Percentiles rank a stretch among this genome's conserved stretches.
phyloP scores from a whole-genome alignment of 1,140 invertebrate species.

The Zaprionus capensis region DNA sequence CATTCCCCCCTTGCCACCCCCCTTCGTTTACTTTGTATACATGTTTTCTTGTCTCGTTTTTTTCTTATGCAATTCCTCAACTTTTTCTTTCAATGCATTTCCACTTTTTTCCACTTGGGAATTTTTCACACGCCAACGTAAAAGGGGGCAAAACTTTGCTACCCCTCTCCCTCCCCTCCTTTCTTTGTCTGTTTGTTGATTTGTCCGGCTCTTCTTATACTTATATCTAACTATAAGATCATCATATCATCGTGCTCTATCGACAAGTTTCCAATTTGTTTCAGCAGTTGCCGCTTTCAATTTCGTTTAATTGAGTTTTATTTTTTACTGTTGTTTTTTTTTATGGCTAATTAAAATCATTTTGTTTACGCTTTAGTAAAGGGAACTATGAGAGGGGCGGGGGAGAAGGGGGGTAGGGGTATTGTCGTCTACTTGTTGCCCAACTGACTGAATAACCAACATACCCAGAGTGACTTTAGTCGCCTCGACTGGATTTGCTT shows the following conservation, averaged over 20 bases:
- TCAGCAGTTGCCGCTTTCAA: slow-evolving; percentile 55
- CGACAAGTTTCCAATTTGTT: slow-evolving; percentile 68
- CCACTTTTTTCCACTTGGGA: slow-evolving; percentile 21
- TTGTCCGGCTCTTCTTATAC: slow-evolving; percentile 11
- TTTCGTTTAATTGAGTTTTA: slow-evolving; percentile 66
- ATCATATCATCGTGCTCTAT: slow-evolving; percentile 40
- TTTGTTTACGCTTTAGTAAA: slow-evolving; percentile 28
- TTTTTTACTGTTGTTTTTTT: slow-evolving; percentile 24
- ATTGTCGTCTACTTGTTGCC: slow-evolving; percentile 32
- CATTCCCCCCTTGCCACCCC: not conserved
- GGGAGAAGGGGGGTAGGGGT: not conserved
- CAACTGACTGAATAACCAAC: slow-evolving; percentile 28
- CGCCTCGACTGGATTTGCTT: slow-evolving; percentile 24
- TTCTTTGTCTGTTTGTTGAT: not conserved
- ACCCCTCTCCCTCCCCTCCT: not conserved
- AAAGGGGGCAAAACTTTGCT: slow-evolving; percentile 36
- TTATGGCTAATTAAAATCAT: slow-evolving; percentile 51
- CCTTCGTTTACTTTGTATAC: not conserved
- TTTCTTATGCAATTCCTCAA: slow-evolving; percentile 70
- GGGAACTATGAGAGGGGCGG: not conserved
- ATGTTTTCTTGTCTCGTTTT: slow-evolving; percentile 41
- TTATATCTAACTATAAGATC: slow-evolving; percentile 32
- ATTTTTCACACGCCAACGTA: slow-evolving; percentile 67
- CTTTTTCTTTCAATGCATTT: slow-evolving; percentile 40
- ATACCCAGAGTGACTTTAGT: not conserved